These are phyloP conservation scores for Tipula vernalis DNA, from an alignment of 2,888 invertebrate genomes.

Conservation along the genomic window DNA sequence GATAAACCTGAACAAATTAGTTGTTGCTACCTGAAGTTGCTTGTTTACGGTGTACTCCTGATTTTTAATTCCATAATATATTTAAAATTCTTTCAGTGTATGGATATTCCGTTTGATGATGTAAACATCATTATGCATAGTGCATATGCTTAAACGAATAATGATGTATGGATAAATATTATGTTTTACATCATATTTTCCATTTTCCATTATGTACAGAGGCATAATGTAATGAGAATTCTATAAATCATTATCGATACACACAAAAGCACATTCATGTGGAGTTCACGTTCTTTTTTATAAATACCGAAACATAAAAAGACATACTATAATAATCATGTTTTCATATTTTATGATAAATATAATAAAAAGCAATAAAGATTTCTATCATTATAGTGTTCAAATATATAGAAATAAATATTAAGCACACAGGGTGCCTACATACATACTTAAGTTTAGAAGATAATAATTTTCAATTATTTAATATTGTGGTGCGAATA, in stretches of 20 bases:
- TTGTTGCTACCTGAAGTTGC: no score
- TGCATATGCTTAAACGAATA: no score
- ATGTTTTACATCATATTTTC: neutral
- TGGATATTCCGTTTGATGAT: no score
- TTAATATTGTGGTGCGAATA: neutral
- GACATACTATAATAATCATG: neutral
- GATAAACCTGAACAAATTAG: no score
- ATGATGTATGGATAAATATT: no score
- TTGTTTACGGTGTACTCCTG: no score
- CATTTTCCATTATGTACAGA: neutral
- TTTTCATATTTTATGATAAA: neutral
- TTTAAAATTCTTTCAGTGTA: no score
- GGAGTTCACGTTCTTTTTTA: neutral
- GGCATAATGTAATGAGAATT: neutral
- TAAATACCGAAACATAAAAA: neutral
- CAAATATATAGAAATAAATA: neutral
- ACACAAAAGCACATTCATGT: neutral
- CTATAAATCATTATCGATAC: neutral
- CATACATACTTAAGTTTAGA: neutral
- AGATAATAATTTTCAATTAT: neutral
- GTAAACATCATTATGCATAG: neutral
- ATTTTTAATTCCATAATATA: no score
- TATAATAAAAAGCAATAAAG: neutral
- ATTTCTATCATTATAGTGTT: neutral
- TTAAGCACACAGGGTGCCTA: neutral